Evolutionary conservation across 2,888 invertebrate genomes (phyloP).

Genomic region (Blomia tropicalis): DNA sequence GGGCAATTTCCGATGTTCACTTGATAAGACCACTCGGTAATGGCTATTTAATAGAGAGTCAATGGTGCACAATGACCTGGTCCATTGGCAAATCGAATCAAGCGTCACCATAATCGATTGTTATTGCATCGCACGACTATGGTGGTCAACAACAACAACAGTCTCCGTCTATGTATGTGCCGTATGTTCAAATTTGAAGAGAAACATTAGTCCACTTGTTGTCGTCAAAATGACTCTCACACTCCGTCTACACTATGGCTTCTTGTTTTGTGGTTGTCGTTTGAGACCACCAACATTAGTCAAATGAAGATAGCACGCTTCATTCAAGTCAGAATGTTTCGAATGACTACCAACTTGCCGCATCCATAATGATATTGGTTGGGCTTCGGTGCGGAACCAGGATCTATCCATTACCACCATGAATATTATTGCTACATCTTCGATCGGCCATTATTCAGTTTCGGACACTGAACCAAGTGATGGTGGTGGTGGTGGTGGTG

Average conservation of each 20-base stretch:
- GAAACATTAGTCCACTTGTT: not conserved
- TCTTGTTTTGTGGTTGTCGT: conserved; percentile 8
- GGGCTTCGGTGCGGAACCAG: not conserved
- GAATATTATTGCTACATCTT: no score
- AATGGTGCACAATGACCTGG: not conserved
- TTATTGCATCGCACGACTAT: conserved; percentile 6
- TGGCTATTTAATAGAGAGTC: conserved; percentile 6
- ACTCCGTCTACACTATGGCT: not conserved
- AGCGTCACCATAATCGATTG: conserved; percentile 1
- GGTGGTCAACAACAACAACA: not conserved
- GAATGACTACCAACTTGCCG: not conserved
- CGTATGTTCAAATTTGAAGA: not conserved
- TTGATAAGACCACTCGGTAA: not conserved
- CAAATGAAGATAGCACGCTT: conserved; percentile 6
- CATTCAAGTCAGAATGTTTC: not conserved
- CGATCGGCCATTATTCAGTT: not conserved
- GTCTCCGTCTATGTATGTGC: not conserved
- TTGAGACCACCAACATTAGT: conserved; percentile 10
- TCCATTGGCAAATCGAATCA: not conserved
- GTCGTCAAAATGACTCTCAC: not conserved
- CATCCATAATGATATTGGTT: not conserved
- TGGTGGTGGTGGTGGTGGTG: not conserved
- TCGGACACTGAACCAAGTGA: not conserved
- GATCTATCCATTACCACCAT: not conserved
- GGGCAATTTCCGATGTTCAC: conserved; percentile 1